Base-by-base conservation (phyloP, 2,888 invertebrate genomes). In the Adela reaumurella region DNA sequence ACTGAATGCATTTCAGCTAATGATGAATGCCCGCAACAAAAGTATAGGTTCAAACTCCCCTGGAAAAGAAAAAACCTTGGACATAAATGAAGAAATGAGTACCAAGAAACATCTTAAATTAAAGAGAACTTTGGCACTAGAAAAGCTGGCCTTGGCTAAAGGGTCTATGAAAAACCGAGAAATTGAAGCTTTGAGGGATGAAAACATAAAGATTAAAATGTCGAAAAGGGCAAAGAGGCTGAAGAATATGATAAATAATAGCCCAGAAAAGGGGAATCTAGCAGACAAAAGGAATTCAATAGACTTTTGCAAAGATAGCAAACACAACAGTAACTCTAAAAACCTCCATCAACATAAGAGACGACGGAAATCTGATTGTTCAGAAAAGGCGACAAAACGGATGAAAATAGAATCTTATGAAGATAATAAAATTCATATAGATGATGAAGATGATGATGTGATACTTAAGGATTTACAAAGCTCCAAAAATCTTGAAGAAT, bases 11-110 rank as follows among this genome's bases (percentile, higher is more conserved):
- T 88, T 88, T 63, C 73, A 84, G 58, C 61, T 87, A 24, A 73
- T 88, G 71, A 88, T 88, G 88, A 83, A 83, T 54, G 83, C 83
- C 17, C 74, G 86, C 53, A 82, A 84, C 59, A 85, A 84, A 61
- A 74, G 76, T 46, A 81, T 87, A 52, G 87, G 87, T 2, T 65
- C 67, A 18, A 88, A 87, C 66, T 82, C 84, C 19, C 81, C 82
- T 8, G 87, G 87, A 0, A 84, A 83, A 66, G 79, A 79, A 45
- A 66, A 62, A 57, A 54, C 46, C 17, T 46, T 53, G 46, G 63
- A 64, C 45, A 61, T 62, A 51, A 54, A 55, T 49, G 64, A 67
- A 52, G 51, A 55, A 19, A 59, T 65, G 53, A 68, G 63, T 50
- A 51, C 67, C 54, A 69, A 65, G 53, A 71, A 64, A 54, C 65